Percentiles rank a stretch among this genome's conserved stretches.
Evolutionary conservation across 2,113 vertebrate genomes (phyloP).

Genomic region (Equus przewalskii): DNA sequence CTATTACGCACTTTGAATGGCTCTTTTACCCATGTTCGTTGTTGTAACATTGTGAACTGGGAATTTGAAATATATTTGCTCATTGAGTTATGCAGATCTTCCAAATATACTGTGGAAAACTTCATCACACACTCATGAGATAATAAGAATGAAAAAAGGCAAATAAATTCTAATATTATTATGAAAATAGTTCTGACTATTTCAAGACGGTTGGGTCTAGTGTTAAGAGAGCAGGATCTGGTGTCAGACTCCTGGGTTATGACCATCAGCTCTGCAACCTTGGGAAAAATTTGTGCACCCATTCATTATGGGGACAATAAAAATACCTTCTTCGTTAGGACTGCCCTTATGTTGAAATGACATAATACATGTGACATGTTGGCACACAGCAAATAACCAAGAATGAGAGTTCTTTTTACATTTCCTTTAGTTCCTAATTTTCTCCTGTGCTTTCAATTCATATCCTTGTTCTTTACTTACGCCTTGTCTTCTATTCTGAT

Average conservation of each 20-base stretch:
- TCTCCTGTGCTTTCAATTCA: not conserved
- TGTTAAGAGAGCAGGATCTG: not conserved
- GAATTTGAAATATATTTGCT: not conserved
- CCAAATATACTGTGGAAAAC: not conserved
- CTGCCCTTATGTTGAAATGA: not conserved
- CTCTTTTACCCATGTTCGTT: not conserved
- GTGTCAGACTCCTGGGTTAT: not conserved
- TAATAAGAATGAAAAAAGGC: not conserved
- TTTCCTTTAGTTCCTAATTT: not conserved
- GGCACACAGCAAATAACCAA: not conserved
- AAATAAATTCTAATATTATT: not conserved
- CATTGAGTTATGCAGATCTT: not conserved
- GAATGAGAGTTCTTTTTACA: not conserved
- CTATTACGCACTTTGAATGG: not conserved
- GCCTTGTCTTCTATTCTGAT: not conserved
- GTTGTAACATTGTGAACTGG: not conserved
- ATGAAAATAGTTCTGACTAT: not conserved
- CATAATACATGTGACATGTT: not conserved
- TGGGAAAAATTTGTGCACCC: not conserved
- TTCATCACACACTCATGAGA: not conserved
- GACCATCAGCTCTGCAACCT: not conserved
- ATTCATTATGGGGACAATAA: not conserved
- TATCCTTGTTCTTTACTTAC: not conserved
- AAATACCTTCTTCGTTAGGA: not conserved
- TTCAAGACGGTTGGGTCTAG: not conserved